Conservation (phyloP, 2,797 vertebrate species). For the Myripristis jacobus region DNA sequence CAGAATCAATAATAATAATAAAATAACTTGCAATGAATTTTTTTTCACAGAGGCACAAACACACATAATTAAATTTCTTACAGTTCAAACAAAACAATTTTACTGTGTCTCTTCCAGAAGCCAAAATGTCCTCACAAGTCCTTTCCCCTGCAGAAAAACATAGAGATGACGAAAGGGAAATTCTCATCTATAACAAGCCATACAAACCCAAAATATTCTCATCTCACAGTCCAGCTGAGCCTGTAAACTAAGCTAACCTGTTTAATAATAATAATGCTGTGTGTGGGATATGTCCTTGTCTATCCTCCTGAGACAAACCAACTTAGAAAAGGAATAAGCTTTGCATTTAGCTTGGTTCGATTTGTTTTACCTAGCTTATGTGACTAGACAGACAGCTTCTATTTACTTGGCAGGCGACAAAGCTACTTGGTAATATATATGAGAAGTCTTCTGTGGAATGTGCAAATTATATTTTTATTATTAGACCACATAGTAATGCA, state of each 20-base stretch:
- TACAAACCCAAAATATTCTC: not conserved
- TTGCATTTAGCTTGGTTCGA: not conserved
- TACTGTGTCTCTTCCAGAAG: constrained; percentile 60
- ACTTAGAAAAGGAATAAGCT: not conserved
- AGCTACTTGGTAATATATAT: no score
- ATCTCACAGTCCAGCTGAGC: not conserved
- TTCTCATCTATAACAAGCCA: no score
- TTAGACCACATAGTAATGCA: no score
- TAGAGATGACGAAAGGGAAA: not conserved
- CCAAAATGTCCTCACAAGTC: constrained; percentile 65
- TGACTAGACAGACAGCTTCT: not conserved
- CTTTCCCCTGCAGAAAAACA: constrained; percentile 58
- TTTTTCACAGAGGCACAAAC: no score
- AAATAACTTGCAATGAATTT: no score
- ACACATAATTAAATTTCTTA: no score
- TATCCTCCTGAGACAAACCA: not conserved
- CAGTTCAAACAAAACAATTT: constrained; percentile 10
- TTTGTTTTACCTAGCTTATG: not conserved
- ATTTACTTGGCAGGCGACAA: no score
- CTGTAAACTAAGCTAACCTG: not conserved
- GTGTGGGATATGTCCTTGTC: not conserved
- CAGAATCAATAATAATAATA: no score
- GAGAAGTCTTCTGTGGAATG: no score
- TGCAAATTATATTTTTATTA: no score
- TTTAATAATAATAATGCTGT: constrained; percentile 2